A percentile compares a stretch with the other conserved stretches of the same genome.
phyloP scores from a whole-genome alignment of 2,888 invertebrate genomes.

The Stramonita haemastoma region DNA sequence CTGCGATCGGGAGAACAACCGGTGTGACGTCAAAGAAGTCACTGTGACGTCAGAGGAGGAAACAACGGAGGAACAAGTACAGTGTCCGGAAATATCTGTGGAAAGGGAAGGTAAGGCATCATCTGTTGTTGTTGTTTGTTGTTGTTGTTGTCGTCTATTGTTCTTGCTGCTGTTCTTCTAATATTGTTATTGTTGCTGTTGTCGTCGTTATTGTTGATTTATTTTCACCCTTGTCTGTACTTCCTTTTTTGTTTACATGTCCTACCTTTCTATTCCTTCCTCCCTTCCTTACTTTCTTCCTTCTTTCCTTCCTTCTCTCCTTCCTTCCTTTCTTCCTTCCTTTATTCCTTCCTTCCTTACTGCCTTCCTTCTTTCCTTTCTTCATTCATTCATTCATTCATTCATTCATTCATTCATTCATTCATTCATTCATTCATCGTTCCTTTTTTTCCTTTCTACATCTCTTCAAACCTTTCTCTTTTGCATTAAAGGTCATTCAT shows the following conservation, averaged over 20 bases:
- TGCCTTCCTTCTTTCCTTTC: neutral
- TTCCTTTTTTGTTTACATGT: neutral
- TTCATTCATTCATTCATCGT: too few species aligned
- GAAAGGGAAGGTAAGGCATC: neutral
- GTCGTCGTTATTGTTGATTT: neutral
- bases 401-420: neutral
- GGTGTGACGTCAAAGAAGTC: constrained; percentile 34
- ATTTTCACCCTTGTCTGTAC: neutral
- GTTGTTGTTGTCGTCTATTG: neutral
- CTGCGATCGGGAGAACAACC: constrained; percentile 27
- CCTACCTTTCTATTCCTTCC: too few species aligned
- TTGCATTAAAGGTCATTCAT: too few species aligned
- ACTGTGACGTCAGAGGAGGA: constrained; percentile 32
- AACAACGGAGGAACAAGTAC: constrained; percentile 8
- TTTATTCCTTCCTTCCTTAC: neutral
- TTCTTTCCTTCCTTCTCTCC: neutral
- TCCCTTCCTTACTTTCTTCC: neutral
- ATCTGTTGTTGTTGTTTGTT: neutral
- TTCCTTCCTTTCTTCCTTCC: neutral
- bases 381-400: neutral
- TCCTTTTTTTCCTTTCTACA: neutral
- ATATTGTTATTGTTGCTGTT: neutral
- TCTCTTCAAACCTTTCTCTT: too few species aligned
- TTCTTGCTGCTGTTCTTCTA: neutral
- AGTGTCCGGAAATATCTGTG: neutral